Evolutionary conservation across 2,797 vertebrate genomes (phyloP).

Genomic region (Pantherophis vulpinus): DNA sequence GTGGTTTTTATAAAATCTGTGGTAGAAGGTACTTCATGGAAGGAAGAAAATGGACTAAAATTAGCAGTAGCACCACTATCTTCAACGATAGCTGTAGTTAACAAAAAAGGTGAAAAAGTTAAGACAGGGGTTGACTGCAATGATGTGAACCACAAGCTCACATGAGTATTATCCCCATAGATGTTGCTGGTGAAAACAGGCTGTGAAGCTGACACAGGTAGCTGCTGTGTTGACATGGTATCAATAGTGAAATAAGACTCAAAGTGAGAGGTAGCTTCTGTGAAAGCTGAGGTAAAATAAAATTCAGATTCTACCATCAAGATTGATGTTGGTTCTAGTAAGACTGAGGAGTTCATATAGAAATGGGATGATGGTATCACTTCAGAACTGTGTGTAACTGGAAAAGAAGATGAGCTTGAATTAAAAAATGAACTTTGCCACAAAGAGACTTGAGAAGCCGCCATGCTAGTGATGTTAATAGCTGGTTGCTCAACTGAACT

Average conservation of each 20-base stretch:
- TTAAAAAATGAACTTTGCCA: constrained; percentile 49
- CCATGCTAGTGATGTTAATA: not conserved
- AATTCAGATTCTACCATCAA: constrained; percentile 58
- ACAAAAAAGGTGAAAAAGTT: constrained; percentile 48
- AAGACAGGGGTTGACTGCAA: constrained; percentile 51
- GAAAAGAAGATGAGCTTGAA: constrained; percentile 26
- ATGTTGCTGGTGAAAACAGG: constrained; percentile 52
- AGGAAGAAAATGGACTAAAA: constrained; percentile 40
- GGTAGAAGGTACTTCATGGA: constrained; percentile 1
- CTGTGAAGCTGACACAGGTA: constrained; percentile 46
- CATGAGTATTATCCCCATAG: constrained; percentile 37
- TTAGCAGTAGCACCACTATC: constrained; percentile 36
- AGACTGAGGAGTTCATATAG: constrained; percentile 57
- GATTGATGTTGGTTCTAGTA: constrained; percentile 68
- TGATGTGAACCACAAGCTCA: constrained; percentile 38
- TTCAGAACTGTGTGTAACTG: constrained; percentile 28
- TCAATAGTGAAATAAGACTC: constrained; percentile 50
- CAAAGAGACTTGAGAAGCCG: constrained; percentile 41
- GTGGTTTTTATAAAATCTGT: constrained; percentile 23
- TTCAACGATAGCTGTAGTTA: constrained; percentile 28
- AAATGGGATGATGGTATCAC: constrained; percentile 23
- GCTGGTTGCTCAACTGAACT: constrained; percentile 32
- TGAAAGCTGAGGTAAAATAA: constrained; percentile 68
- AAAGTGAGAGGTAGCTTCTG: constrained; percentile 70
- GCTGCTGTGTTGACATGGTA: constrained; percentile 48